Conservation (phyloP, 1,140 invertebrate genomes). For the Hyphantria cunea region DNA sequence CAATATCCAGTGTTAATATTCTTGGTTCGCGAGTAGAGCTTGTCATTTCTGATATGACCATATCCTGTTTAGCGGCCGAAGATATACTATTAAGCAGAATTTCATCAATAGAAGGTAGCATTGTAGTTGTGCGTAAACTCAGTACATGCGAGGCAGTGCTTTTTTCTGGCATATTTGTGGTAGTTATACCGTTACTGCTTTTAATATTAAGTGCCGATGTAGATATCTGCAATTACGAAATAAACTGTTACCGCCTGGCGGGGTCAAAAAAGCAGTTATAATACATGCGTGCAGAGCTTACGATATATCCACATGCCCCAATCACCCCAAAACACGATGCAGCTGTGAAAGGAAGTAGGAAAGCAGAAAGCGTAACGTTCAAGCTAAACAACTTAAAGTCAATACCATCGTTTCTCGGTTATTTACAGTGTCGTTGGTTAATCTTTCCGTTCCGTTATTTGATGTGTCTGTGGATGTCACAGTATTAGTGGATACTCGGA, state of each 20-base stretch:
- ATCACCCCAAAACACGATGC: constrained; percentile 37
- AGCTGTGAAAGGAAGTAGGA: constrained; percentile 17
- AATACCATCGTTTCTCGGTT: constrained; percentile 80
- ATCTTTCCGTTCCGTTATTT: constrained; percentile 78
- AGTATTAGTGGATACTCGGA: constrained; percentile 81
- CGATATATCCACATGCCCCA: constrained; percentile 32
- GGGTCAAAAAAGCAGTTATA: constrained; percentile 58
- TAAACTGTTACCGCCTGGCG: constrained; percentile 68
- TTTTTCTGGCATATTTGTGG: constrained; percentile 75
- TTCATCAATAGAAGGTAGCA: constrained; percentile 80
- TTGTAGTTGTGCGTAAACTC: constrained; percentile 81
- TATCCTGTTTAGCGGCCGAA: constrained; percentile 79
- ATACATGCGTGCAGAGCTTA: constrained; percentile 66
- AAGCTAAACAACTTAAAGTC: constrained; percentile 78
- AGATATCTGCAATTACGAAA: constrained; percentile 79
- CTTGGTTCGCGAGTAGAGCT: constrained; percentile 78
- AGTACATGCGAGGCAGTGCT: constrained; percentile 82
- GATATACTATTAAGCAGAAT: constrained; percentile 82
- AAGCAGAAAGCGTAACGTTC: constrained; percentile 58
- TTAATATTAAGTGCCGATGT: constrained; percentile 78
- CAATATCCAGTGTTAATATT: constrained; percentile 82
- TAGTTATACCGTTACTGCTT: constrained; percentile 74
- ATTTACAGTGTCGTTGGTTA: constrained; percentile 82
- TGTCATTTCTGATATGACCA: constrained; percentile 76
- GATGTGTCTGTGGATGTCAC: constrained; percentile 74